Conservation (phyloP, 2,797 vertebrate species). For the Schizothorax lantsangensis region DNA sequence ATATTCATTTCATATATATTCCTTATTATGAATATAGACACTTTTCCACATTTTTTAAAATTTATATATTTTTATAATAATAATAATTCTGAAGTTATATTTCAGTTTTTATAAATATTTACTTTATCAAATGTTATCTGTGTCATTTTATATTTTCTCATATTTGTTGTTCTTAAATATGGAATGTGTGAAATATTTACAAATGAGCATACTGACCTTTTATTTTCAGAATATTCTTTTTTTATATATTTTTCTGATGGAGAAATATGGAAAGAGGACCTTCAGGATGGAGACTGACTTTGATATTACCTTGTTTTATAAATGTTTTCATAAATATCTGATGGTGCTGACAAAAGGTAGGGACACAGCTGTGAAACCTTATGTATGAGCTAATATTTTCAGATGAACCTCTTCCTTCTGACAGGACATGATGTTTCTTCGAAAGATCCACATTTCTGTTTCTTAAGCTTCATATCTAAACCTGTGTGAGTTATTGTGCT, state of each 20-base stretch:
- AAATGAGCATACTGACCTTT: no score
- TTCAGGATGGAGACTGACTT: background rate
- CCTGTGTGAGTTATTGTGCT: background rate
- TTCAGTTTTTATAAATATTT: no score
- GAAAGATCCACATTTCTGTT: background rate
- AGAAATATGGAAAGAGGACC: background rate
- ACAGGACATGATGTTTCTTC: background rate
- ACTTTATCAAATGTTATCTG: background rate
- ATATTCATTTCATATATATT: no score
- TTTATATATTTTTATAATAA: background rate
- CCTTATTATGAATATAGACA: background rate
- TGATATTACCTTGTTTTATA: background rate
- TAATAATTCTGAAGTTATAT: no score
- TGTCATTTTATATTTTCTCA: no score
- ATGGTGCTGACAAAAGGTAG: background rate
- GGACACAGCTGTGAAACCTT: slow-evolving; percentile 10
- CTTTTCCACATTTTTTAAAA: background rate
- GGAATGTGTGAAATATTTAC: no score
- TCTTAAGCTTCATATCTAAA: background rate
- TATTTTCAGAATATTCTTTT: no score
- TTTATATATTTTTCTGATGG: background rate
- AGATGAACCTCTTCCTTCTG: background rate
- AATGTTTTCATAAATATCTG: slow-evolving; percentile 25
- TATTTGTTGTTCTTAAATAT: background rate
- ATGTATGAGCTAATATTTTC: background rate